Evolutionary conservation across 2,113 vertebrate species (phyloP).

Genomic region (Mustela lutreola): DNA sequence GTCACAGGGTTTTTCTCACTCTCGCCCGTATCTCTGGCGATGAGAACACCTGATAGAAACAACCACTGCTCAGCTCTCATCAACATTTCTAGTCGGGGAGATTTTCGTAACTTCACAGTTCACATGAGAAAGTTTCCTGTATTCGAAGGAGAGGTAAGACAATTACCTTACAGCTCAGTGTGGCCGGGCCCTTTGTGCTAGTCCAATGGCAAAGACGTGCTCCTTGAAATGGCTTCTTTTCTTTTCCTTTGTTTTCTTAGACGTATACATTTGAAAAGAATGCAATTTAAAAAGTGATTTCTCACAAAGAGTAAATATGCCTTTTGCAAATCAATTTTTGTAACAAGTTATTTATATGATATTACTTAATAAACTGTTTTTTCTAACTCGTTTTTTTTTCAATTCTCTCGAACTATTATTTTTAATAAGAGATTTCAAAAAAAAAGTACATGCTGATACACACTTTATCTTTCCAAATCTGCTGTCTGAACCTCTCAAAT

Average conservation of each 20-base stretch:
- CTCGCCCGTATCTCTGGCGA: slow-evolving; percentile 4
- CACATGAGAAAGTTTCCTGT: slow-evolving; percentile 80
- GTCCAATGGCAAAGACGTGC: slow-evolving; percentile 80
- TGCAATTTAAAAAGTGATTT: slow-evolving; percentile 89
- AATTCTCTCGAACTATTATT: slow-evolving; percentile 78
- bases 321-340: slow-evolving; percentile 98
- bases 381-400: slow-evolving; percentile 85
- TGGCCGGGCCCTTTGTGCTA: slow-evolving; percentile 79
- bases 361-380: slow-evolving; percentile 94
- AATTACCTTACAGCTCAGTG: slow-evolving; percentile 83
- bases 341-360: slow-evolving; percentile 99
- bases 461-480: slow-evolving; percentile 64
- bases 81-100: background rate
- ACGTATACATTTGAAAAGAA: slow-evolving; percentile 88
- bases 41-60: slow-evolving; percentile 42
- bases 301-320: slow-evolving; percentile 91
- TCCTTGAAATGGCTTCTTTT: slow-evolving; percentile 85
- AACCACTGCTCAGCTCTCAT: slow-evolving; percentile 36
- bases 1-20: background rate
- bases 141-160: slow-evolving; percentile 74
- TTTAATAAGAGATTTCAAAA: slow-evolving; percentile 44
- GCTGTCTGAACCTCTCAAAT: slow-evolving; percentile 48
- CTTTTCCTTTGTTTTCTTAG: slow-evolving; percentile 84
- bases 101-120: slow-evolving; percentile 57
- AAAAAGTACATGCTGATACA: background rate